Conservation (phyloP, 2,113 vertebrate species). For the Neotoma lepida region DNA sequence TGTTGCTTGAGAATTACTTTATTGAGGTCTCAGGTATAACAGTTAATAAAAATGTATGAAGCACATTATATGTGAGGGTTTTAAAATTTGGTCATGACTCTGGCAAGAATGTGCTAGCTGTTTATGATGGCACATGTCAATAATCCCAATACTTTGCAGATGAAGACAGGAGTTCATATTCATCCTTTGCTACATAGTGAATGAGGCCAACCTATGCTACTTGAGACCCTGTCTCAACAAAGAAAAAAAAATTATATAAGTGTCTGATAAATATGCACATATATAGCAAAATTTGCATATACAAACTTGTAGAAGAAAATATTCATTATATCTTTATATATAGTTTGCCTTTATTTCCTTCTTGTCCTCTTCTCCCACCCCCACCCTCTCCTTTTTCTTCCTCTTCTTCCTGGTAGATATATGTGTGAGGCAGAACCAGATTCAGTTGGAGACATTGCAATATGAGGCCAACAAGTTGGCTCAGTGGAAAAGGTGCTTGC, state of each 20-base stretch:
- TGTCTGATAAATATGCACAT: background rate
- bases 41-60: background rate
- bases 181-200: background rate
- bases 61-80: background rate
- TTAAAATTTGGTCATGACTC: background rate
- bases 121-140: background rate
- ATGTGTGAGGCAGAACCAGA: background rate
- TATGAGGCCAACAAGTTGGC: background rate
- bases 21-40: background rate
- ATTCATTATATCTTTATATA: background rate
- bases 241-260: background rate
- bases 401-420: background rate
- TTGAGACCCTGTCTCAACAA: background rate
- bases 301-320: no score
- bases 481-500: background rate
- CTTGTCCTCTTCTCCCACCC: background rate
- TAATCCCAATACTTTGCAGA: background rate
- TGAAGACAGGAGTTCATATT: background rate
- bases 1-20: background rate
- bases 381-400: background rate
- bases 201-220: background rate
- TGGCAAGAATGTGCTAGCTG: background rate
- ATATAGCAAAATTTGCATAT: background rate
- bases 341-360: background rate
- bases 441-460: background rate